phyloP scores from a whole-genome alignment of 1,140 invertebrate genomes.

The Trichogramma pretiosum region DNA sequence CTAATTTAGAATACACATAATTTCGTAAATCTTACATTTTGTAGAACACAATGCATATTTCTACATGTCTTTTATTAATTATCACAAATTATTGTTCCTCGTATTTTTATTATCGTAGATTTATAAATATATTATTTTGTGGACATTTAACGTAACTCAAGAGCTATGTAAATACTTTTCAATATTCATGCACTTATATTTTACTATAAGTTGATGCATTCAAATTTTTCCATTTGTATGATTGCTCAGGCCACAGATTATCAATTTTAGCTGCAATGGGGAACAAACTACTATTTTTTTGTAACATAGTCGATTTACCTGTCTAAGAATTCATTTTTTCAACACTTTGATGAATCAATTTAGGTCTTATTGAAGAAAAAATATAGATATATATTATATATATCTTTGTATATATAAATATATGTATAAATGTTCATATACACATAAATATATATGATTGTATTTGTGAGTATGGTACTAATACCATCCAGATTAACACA shows the following conservation, averaged over 20 bases:
- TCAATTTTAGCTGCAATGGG: slow-evolving; percentile 21
- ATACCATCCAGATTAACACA: slow-evolving; percentile 32
- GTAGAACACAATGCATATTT: slow-evolving; percentile 42
- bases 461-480: slow-evolving; percentile 19
- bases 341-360: slow-evolving; percentile 13
- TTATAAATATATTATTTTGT: slow-evolving; percentile 7
- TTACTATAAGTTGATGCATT: slow-evolving; percentile 20
- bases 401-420: slow-evolving; percentile 18
- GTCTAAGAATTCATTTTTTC: slow-evolving; percentile 25
- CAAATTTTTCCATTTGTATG: slow-evolving; percentile 27
- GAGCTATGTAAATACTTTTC: slow-evolving; percentile 24
- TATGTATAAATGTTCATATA: slow-evolving; percentile 20
- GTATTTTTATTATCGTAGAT: slow-evolving; percentile 35
- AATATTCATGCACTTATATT: slow-evolving; percentile 15
- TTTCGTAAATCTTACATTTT: slow-evolving; percentile 34
- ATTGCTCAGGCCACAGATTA: slow-evolving; percentile 21
- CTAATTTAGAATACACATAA: slow-evolving; percentile 39
- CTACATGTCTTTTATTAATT: slow-evolving; percentile 37
- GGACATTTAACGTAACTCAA: slow-evolving; percentile 26
- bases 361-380: slow-evolving; percentile 30
- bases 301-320: slow-evolving; percentile 30
- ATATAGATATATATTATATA: slow-evolving; percentile 22
- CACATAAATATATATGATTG: slow-evolving; percentile 6
- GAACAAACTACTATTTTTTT: slow-evolving; percentile 26
- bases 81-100: slow-evolving; percentile 46